phyloP scores from a whole-genome alignment of 2,113 vertebrate species.

The Seriola quinqueradiata region DNA sequence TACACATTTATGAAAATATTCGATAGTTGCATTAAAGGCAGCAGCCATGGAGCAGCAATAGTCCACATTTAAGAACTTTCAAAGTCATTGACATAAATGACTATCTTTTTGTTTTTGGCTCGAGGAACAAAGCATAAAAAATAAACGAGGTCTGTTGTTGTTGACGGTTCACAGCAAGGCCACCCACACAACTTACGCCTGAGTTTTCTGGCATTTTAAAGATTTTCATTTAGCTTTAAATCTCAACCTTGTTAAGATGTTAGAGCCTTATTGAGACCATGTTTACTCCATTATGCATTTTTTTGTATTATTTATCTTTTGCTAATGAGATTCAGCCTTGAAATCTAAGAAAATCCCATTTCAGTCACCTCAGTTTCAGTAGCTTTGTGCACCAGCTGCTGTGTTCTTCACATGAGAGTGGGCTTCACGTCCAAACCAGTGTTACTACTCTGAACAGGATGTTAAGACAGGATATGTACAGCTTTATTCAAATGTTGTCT shows the following conservation, averaged over 20 bases:
- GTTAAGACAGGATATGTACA: conserved; percentile 28
- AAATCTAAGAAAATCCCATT: background rate
- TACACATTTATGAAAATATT: background rate
- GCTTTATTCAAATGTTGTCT: conserved; percentile 23
- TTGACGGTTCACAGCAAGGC: background rate
- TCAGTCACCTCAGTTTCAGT: background rate
- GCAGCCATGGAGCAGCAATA: background rate
- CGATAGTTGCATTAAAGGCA: background rate
- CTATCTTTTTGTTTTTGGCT: background rate
- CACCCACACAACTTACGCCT: background rate
- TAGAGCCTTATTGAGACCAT: background rate
- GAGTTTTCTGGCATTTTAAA: background rate
- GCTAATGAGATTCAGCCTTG: background rate
- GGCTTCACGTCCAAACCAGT: background rate
- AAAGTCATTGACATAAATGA: background rate
- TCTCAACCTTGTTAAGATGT: background rate
- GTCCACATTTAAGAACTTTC: background rate
- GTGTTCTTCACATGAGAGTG: background rate
- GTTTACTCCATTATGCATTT: background rate
- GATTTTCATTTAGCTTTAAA: background rate
- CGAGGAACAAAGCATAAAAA: background rate
- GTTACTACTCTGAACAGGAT: conserved; percentile 2
- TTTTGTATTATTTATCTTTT: background rate
- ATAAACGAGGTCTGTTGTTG: background rate
- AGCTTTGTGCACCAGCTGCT: conserved; percentile 26